Evolutionary conservation across 2,797 vertebrate genomes (phyloP).

Genomic region (Sebastes cheni): DNA sequence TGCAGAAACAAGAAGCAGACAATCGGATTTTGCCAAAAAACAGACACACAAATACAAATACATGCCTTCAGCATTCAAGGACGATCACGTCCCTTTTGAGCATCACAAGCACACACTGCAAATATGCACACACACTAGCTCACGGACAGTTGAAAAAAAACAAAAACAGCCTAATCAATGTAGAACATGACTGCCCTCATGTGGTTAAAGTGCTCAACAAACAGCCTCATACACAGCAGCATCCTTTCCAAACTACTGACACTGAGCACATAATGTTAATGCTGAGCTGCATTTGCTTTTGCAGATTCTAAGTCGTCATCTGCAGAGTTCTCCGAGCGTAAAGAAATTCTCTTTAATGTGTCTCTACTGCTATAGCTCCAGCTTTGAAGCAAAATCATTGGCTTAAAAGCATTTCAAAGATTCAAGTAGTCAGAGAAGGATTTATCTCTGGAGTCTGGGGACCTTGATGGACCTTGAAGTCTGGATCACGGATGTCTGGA

Average conservation of each 20-base stretch:
- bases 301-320: slow-evolving; percentile 17
- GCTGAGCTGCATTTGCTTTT: slow-evolving; percentile 14
- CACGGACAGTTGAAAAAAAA: neutral
- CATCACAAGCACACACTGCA: neutral
- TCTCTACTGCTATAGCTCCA: slow-evolving; percentile 7
- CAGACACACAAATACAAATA: neutral
- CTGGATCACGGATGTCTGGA: slow-evolving; percentile 22
- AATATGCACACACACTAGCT: neutral
- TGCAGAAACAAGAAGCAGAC: slow-evolving; percentile 18
- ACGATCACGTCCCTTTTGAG: neutral
- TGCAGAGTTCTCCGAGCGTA: slow-evolving; percentile 13
- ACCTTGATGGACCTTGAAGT: neutral
- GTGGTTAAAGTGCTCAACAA: slow-evolving; percentile 50
- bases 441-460: slow-evolving; percentile 23
- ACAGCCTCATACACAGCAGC: neutral
- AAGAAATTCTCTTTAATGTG: slow-evolving; percentile 38
- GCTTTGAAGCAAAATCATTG: slow-evolving; percentile 12
- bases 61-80: neutral
- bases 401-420: slow-evolving; percentile 23
- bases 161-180: neutral
- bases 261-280: slow-evolving; percentile 9
- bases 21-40: neutral
- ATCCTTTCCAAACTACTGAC: neutral
- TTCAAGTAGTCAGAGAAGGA: slow-evolving; percentile 18
- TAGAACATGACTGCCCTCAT: slow-evolving; percentile 68